Base-by-base conservation (phyloP, 2,888 invertebrate species). In the Toxonevra muliebris region DNA sequence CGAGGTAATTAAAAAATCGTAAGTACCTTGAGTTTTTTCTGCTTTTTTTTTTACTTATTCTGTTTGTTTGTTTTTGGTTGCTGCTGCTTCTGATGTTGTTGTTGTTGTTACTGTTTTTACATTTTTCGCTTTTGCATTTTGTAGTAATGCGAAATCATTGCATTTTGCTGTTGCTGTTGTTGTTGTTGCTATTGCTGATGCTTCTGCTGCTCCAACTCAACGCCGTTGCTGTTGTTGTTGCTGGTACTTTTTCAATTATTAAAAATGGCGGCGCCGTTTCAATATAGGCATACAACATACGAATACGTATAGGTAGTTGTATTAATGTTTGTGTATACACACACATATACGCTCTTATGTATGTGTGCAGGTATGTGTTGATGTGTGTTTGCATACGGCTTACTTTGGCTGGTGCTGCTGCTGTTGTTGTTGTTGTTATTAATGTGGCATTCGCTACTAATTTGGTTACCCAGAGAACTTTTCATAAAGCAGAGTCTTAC, bases 1-100 rank as follows among this genome's bases (percentile, higher is more conserved):
- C 76, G 75, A 75, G 76, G 75, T 76, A 76, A 76, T 76, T 76
- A 76, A 76, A 76, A 67, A 75, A 73, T 69, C 72, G 73, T 74
- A 72, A 73, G 73, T 75, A 73, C 72, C 69, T 68, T 54, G 69
- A 73, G 70, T 66, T 69, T 61, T 30, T 30, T 30, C 7, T 30
- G 30, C 30, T 30, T 30, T 30, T 30, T 30, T 2, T 7, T 4
- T 30, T 30, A 2, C 7, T 30, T 30, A 30, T 7, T 30, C 30
- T 30, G 30, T 7, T 2, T 30, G 30, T 2, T 43, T 12, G 20
- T 8, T 13, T 7, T 2, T 30, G 30, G 43, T 43, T 12, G 20
- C 30, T 13, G 30, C 57, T 20, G 40, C 57, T 13, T 20, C 40
- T 40, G 20, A 7, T 10, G 48, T 2, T n/a, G 48, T 48, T n/a